Evolutionary conservation across 1,140 invertebrate genomes (phyloP), one percentile per base, ranked within the genome.

Genomic region (Holcopasites calliopsidis): DNA sequence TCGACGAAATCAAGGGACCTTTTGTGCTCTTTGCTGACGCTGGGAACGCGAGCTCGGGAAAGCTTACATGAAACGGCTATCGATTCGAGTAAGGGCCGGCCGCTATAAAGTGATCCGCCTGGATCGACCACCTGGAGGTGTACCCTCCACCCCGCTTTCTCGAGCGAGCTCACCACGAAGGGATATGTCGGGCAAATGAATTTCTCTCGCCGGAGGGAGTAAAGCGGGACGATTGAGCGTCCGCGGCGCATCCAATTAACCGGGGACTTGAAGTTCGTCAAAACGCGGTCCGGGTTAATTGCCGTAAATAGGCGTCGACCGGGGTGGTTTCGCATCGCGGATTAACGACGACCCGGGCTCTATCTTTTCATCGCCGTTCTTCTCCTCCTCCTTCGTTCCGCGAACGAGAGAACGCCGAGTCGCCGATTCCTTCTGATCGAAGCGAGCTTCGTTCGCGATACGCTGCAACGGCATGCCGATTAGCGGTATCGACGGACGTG

Each of bases 301-400:
- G 80, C 55, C 50, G 73, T 79, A 83, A 82, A 88, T 84, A 83
- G 72, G 71, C 72, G 79, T 87, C 79, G 86, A 87, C n/a, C n/a
- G 80, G 84, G 86, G 62, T 77, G 76, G 71, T 86, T 85, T 86
- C 61, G 65, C 76, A 64, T 81, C 73, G 80, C 73, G 35, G 50
- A 69, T 76, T 68, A 73, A 50, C 58, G 47, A 55, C 64, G 64
- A 33, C 28, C 50, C 16, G 21, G 18, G 5, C 55, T 52, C n/a
- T 57, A 42, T 2, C 44, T 52, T 60, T 50, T 23, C 50, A n/a
- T 33, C 54, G 40, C 18, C 40, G 42, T 66, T 66, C 66, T 49
- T 50, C 28, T 18, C 44, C n/a, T n/a, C 44, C 35, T 10, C 31
- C 47, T 35, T 26, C 40, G 11, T 10, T 28, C 35, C 7, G 10